These are phyloP conservation scores for Sebastes nivosus DNA, from an alignment of 2,797 vertebrate genomes.

Conservation along the genomic window DNA sequence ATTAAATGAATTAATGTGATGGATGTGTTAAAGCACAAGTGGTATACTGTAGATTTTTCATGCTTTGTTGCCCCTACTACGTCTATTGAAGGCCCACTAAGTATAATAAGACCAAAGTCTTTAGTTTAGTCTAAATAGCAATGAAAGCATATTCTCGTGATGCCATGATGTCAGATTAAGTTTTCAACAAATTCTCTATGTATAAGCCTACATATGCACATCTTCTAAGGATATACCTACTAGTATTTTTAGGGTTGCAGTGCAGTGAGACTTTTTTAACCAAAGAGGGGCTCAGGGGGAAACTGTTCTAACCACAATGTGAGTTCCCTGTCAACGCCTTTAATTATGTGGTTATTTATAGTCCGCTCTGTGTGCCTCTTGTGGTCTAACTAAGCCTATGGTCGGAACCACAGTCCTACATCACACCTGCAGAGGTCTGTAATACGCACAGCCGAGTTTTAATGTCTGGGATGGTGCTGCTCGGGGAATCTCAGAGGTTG, in stretches of 20 bases:
- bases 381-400: constrained; percentile 26
- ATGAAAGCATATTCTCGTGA: background rate
- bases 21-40: background rate
- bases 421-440: constrained; percentile 30
- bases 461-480: constrained; percentile 10
- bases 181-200: background rate
- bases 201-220: background rate
- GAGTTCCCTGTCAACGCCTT: constrained; percentile 49
- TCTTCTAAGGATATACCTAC: background rate
- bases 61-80: background rate
- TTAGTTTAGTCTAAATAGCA: background rate
- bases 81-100: background rate
- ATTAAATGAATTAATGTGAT: background rate
- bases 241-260: background rate
- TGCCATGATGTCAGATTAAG: background rate
- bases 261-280: constrained; percentile 4
- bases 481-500: background rate
- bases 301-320: constrained; percentile 29
- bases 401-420: constrained; percentile 12
- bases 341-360: constrained; percentile 61
- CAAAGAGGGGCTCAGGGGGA: background rate
- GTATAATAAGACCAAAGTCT: background rate
- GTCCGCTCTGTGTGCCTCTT: constrained; percentile 18
- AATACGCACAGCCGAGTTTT: constrained; percentile 2
- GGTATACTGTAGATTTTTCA: no score